Evolutionary conservation across 2,113 vertebrate species (phyloP).

Genomic region (Chloebia gouldiae): DNA sequence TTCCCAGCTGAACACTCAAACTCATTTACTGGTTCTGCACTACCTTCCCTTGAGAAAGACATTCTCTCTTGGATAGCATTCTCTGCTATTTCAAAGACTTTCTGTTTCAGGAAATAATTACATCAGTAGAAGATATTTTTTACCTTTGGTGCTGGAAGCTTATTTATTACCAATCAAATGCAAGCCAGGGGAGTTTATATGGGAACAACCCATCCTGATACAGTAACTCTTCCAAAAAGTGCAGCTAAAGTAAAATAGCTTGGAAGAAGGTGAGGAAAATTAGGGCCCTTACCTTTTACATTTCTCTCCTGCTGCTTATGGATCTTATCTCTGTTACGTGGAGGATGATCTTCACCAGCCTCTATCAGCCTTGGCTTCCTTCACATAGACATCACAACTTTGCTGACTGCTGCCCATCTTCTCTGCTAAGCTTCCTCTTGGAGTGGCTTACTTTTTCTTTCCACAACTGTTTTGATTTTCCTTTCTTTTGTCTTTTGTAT

Average conservation of each 20-base stretch:
- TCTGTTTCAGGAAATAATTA: neutral
- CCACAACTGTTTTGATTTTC: neutral
- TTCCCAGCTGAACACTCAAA: neutral
- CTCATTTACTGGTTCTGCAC: neutral
- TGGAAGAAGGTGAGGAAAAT: neutral
- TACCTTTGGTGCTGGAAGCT: neutral
- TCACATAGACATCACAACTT: neutral
- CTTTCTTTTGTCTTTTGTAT: slow-evolving; percentile 1
- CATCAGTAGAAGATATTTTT: neutral
- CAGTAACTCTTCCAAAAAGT: neutral
- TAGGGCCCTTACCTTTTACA: neutral
- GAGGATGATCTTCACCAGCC: neutral
- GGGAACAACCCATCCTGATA: neutral
- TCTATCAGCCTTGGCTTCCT: neutral
- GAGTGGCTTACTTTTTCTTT: neutral
- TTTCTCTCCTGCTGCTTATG: neutral
- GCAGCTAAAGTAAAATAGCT: neutral
- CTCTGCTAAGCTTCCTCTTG: neutral
- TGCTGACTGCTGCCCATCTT: neutral
- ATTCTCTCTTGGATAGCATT: neutral
- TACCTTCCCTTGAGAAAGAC: neutral
- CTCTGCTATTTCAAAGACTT: neutral
- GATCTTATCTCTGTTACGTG: neutral
- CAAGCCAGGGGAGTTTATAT: neutral
- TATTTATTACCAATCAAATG: neutral